Evolutionary conservation across 2,797 vertebrate species (phyloP).

Genomic region (Tarsius wallacei): DNA sequence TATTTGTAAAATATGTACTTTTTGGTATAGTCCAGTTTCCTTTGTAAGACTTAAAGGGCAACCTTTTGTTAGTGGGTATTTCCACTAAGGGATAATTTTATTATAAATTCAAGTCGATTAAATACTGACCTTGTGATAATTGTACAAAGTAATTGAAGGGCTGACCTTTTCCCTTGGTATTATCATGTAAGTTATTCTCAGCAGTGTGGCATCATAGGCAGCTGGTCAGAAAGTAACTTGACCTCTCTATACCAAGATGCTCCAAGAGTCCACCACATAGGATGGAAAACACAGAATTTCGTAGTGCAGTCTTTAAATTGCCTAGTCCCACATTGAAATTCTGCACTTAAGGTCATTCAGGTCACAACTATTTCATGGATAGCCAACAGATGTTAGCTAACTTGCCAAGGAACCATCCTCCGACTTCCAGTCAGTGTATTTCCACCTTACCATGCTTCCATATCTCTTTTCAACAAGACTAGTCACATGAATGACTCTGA

Average conservation of each 20-base stretch:
- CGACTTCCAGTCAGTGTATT: not conserved
- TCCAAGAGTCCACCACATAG: not conserved
- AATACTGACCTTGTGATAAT: not conserved
- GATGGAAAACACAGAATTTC: not conserved
- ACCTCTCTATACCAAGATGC: not conserved
- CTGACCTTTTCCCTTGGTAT: not conserved
- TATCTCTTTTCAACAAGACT: not conserved
- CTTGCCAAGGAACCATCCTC: not conserved
- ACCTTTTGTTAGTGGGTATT: not conserved
- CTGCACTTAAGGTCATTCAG: not conserved
- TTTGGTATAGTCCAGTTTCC: not conserved
- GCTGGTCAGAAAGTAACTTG: not conserved
- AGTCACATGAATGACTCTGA: not conserved
- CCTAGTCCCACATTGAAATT: not conserved
- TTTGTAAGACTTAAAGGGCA: not conserved
- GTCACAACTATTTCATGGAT: not conserved
- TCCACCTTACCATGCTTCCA: not conserved
- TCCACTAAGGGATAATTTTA: not conserved
- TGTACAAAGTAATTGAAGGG: not conserved
- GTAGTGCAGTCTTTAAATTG: not conserved
- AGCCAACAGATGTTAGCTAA: not conserved
- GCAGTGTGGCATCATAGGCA: not conserved
- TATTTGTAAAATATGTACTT: not conserved
- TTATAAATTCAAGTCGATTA: conserved; percentile 36
- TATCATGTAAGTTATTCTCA: not conserved